Evolutionary conservation across 2,888 invertebrate species (phyloP).

Genomic region (Notodonta dromedarius): DNA sequence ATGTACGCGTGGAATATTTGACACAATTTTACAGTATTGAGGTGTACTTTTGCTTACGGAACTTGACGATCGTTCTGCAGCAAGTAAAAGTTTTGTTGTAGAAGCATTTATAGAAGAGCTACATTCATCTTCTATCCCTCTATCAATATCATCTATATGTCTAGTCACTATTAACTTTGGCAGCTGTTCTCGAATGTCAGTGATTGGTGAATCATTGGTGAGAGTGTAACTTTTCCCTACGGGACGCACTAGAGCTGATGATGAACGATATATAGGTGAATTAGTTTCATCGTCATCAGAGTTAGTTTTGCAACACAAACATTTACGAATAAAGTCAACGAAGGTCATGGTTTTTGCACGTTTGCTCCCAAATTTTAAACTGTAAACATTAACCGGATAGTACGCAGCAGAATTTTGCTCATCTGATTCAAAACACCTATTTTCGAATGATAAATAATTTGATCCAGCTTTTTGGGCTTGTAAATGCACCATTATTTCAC

Average conservation of each 20-base stretch:
- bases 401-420: constrained; percentile 40
- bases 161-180: constrained; percentile 46
- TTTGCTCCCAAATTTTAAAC: constrained; percentile 36
- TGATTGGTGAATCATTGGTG: constrained; percentile 41
- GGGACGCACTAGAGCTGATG: constrained; percentile 61
- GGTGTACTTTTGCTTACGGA: constrained; percentile 41
- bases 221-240: constrained; percentile 65
- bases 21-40: constrained; percentile 40
- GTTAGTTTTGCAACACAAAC: constrained; percentile 55
- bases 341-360: constrained; percentile 47
- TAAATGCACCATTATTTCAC: constrained; percentile 55
- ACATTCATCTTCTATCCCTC: constrained; percentile 52
- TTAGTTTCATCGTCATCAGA: constrained; percentile 47
- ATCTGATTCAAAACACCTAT: constrained; percentile 38
- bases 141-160: constrained; percentile 39
- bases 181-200: constrained; percentile 25
- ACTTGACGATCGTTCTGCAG: constrained; percentile 59
- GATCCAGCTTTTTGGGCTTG: constrained; percentile 50
- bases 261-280: constrained; percentile 54
- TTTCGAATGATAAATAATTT: constrained; percentile 62
- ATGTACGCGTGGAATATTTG: constrained; percentile 32
- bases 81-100: constrained; percentile 61
- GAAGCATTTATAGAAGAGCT: constrained; percentile 45
- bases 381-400: constrained; percentile 65
- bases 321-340: constrained; percentile 50